Percentiles rank a stretch among this genome's conserved stretches.
Evolutionary conservation across 2,888 invertebrate species (phyloP).

Genomic region (Dicranocentrus wangi): DNA sequence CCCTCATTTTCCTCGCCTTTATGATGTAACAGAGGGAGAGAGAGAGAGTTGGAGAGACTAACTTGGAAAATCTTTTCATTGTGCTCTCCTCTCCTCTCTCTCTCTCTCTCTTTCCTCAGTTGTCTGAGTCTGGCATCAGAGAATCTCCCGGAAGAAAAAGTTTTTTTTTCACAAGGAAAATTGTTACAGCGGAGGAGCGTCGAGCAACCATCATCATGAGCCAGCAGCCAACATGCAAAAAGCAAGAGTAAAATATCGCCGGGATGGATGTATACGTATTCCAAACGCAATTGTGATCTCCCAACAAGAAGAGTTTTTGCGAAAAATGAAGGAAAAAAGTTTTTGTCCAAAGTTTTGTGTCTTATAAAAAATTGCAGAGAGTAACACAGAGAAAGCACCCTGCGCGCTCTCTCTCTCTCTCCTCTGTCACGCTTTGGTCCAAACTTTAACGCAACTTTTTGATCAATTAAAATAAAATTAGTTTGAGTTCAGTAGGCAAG

Average conservation of each 20-base stretch:
- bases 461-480: constrained; percentile 60
- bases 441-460: constrained; percentile 15
- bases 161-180: too few species aligned
- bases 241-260: too few species aligned
- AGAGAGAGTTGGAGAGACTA: background rate
- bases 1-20: constrained; percentile 8
- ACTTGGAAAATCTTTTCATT: background rate
- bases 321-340: background rate
- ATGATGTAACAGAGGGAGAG: constrained; percentile 6
- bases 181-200: too few species aligned
- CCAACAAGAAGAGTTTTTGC: too few species aligned
- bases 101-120: too few species aligned
- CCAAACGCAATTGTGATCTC: too few species aligned
- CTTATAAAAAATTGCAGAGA: too few species aligned
- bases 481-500: constrained; percentile 30
- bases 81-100: background rate
- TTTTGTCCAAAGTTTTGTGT: background rate
- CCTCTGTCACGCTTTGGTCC: constrained; percentile 23
- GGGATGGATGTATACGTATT: background rate
- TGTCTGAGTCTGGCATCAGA: too few species aligned
- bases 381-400: constrained; percentile 3
- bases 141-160: too few species aligned
- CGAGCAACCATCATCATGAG: too few species aligned
- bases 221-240: background rate
- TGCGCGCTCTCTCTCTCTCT: too few species aligned